Conservation (phyloP, 2,113 vertebrate species). For the Falcunculus frontatus region DNA sequence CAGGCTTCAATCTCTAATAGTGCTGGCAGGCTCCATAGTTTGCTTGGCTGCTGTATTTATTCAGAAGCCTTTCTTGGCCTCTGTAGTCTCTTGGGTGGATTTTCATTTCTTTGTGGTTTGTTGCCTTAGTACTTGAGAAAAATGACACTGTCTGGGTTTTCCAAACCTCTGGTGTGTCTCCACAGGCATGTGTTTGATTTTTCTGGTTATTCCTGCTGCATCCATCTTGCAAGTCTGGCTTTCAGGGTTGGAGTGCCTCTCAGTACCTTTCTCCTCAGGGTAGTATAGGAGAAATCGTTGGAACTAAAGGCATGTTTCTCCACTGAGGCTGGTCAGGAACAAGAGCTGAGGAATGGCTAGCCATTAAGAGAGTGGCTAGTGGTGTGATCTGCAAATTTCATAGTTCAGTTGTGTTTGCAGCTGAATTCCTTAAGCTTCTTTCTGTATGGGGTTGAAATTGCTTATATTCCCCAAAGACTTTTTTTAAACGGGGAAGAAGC, state of each 20-base stretch:
- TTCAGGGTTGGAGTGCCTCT: background rate
- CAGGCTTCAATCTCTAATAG: background rate
- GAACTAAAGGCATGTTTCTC: background rate
- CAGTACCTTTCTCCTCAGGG: background rate
- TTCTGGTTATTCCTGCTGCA: background rate
- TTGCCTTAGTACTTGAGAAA: constrained; percentile 11
- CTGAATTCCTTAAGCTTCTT: background rate
- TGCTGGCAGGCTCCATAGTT: background rate
- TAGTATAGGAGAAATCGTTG: background rate
- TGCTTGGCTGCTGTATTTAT: background rate
- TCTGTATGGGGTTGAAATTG: background rate
- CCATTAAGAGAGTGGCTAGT: background rate
- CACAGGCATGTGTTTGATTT: background rate
- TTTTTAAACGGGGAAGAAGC: background rate
- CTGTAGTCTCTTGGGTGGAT: background rate
- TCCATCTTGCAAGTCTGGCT: background rate
- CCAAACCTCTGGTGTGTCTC: background rate
- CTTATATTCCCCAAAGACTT: background rate
- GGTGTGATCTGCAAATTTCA: background rate
- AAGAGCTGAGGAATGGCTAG: background rate
- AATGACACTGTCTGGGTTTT: background rate
- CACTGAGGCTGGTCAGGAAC: background rate
- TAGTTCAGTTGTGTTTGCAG: background rate
- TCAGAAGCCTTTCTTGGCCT: background rate
- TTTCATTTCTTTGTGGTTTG: constrained; percentile 24